phyloP scores from a whole-genome alignment of 1,140 invertebrate genomes.

The Drosophila bipectinata region DNA sequence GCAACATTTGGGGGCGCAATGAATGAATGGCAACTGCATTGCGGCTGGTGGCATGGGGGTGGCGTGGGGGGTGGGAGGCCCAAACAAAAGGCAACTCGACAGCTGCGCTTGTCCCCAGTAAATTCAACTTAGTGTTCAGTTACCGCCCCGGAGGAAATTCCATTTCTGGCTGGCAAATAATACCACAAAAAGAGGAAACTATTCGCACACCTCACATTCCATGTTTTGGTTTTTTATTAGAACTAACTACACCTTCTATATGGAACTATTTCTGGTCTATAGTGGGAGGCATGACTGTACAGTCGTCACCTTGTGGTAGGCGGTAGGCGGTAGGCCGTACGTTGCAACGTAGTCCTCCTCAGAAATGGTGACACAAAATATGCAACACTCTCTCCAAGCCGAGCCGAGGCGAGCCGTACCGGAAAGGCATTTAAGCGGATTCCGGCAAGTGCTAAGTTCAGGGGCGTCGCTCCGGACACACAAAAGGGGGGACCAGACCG shows the following conservation, averaged over 20 bases:
- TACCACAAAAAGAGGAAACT: neutral
- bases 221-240: neutral
- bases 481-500: neutral
- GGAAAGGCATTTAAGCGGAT: slow-evolving; percentile 79
- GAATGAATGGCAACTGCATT: slow-evolving; percentile 76
- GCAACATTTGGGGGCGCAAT: slow-evolving; percentile 16
- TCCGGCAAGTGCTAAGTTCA: slow-evolving; percentile 42
- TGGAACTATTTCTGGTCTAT: neutral
- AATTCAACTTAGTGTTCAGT: slow-evolving; percentile 36
- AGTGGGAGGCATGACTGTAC: slow-evolving; percentile 16
- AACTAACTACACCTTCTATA: neutral
- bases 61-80: slow-evolving; percentile 3
- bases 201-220: neutral
- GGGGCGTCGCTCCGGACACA: neutral
- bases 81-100: slow-evolving; percentile 50
- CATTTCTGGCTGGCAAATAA: neutral
- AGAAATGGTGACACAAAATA: slow-evolving; percentile 39
- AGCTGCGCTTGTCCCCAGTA: slow-evolving; percentile 47
- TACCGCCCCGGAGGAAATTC: slow-evolving; percentile 20
- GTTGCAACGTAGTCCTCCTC: slow-evolving; percentile 30
- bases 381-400: slow-evolving; percentile 26
- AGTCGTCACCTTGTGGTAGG: too few relatives aligned
- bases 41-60: slow-evolving; percentile 45
- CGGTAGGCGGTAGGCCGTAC: neutral
- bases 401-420: slow-evolving; percentile 21